These are phyloP conservation scores for Protonibea diacanthus DNA, from an alignment of 2,797 vertebrate species.

Conservation along the genomic window DNA sequence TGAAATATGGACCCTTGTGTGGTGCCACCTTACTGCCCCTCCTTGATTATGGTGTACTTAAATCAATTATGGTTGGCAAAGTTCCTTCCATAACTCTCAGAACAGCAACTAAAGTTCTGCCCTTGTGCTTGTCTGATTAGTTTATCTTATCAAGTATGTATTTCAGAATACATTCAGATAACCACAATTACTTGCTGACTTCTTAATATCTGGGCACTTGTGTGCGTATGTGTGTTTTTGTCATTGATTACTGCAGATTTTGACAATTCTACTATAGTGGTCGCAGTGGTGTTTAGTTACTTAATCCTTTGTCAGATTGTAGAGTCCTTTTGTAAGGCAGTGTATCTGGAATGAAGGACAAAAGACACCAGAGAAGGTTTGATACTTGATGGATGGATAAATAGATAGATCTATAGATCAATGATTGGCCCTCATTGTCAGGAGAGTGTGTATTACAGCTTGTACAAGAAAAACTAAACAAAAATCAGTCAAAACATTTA, in stretches of 20 bases:
- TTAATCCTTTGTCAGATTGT: conserved; percentile 19
- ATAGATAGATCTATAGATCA: conserved; percentile 33
- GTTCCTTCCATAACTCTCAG: conserved; percentile 71
- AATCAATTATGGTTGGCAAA: conserved; percentile 83
- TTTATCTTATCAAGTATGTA: conserved; percentile 32
- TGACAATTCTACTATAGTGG: background rate
- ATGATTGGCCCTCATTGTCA: conserved; percentile 18
- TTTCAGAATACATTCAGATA: conserved; percentile 9
- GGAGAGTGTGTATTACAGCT: conserved; percentile 9
- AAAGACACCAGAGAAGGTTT: conserved; percentile 11
- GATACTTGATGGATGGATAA: conserved; percentile 38
- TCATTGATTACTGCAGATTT: conserved; percentile 8
- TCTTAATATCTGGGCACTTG: conserved; percentile 6
- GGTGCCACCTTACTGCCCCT: conserved; percentile 69
- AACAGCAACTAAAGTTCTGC: conserved; percentile 44
- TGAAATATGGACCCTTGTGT: conserved; percentile 79
- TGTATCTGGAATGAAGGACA: conserved; percentile 13
- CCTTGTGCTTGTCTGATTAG: conserved; percentile 46
- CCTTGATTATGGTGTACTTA: conserved; percentile 69
- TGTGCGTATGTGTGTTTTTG: background rate
- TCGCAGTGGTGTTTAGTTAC: conserved; percentile 5
- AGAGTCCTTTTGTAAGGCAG: conserved; percentile 9
- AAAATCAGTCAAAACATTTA: conserved; percentile 42
- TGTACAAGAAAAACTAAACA: background rate
- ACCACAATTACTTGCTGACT: conserved; percentile 7